phyloP scores from a whole-genome alignment of 2,113 vertebrate genomes.

The Gopherus flavomarginatus region DNA sequence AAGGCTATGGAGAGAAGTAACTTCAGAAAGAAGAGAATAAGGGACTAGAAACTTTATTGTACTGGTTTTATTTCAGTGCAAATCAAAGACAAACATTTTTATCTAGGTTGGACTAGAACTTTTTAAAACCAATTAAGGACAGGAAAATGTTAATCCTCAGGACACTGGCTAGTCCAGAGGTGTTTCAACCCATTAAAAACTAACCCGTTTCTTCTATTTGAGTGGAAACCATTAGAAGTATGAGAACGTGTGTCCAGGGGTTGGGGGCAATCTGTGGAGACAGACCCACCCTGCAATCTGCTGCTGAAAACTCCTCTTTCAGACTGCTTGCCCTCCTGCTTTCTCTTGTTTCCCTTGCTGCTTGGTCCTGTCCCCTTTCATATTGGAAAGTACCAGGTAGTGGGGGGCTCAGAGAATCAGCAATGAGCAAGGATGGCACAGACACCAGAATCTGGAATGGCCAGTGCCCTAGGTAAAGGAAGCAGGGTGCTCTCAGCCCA shows the following conservation, averaged over 20 bases:
- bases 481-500: not conserved
- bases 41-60: not conserved
- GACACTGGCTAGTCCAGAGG: not conserved
- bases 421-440: not conserved
- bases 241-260: not conserved
- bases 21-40: not conserved
- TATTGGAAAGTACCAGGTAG: not conserved
- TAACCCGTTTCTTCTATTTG: not conserved
- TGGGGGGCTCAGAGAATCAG: not conserved
- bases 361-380: not conserved
- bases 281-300: not conserved
- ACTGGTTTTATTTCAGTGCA: not conserved
- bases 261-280: not conserved
- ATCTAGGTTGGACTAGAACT: not conserved
- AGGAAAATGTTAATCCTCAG: not conserved
- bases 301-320: not conserved
- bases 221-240: not conserved
- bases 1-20: not conserved
- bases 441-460: not conserved
- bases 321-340: rapidly evolving
- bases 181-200: not conserved
- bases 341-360: rapidly evolving
- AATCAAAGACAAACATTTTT: too few relatives aligned
- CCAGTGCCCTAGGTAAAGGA: not conserved
- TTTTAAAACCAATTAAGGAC: not conserved